A percentile compares a stretch with the other conserved stretches of the same genome.
Conservation (phyloP, 2,113 vertebrate species). For the Dasyprocta punctata region DNA sequence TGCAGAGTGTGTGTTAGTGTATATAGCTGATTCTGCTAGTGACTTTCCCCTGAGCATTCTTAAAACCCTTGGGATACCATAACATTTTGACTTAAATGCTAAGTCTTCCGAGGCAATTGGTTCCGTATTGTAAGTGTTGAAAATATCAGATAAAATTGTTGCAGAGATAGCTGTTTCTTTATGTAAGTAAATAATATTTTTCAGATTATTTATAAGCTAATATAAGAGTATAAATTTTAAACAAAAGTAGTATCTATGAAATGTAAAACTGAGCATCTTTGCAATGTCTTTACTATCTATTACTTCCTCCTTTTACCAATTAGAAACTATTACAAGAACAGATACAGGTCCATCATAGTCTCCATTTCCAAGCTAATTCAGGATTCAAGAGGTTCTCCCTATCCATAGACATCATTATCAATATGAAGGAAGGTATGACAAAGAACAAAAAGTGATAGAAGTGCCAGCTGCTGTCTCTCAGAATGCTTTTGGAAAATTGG, state of each 20-base stretch:
- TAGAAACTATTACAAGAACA: neutral
- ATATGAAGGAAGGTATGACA: neutral
- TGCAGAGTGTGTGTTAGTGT: neutral
- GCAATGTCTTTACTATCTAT: neutral
- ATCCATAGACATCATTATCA: neutral
- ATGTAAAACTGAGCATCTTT: neutral
- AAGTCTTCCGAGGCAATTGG: neutral
- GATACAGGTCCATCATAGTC: neutral
- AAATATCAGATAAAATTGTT: neutral
- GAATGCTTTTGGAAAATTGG: neutral
- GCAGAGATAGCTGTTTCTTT: neutral
- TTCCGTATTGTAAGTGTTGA: neutral
- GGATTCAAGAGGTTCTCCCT: neutral
- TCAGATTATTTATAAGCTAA: neutral
- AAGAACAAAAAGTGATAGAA: neutral
- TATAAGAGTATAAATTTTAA: neutral
- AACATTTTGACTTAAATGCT: slow-evolving; percentile 13
- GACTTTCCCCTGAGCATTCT: neutral
- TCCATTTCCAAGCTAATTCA: neutral
- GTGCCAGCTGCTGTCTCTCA: neutral
- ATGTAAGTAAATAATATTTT: neutral
- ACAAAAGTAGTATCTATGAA: neutral
- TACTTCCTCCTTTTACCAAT: neutral
- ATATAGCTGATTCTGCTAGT: neutral
- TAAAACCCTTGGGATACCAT: neutral